Base-by-base conservation (phyloP, 2,888 invertebrate genomes). In the Oligia strigilis region DNA sequence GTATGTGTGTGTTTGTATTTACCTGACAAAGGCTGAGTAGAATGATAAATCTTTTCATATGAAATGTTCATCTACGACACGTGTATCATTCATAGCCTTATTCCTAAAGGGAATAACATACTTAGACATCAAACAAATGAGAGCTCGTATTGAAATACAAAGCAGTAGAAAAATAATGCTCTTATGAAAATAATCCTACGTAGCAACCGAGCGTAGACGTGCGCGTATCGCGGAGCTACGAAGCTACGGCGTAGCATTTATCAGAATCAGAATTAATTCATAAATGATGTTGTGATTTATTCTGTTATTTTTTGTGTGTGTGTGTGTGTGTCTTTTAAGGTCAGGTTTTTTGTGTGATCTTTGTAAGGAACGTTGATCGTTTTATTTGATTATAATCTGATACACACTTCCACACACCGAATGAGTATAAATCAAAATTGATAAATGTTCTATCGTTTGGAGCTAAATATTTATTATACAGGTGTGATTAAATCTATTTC, bases 221-320 rank as follows among this genome's bases (percentile, higher is more conserved):
- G 78, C 86, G 72, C 83, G 89, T 87, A 86, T 87, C 87, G 60
- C n/a, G 19, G 81, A 79, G 83, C 81, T 84, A 91, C 84, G 83
- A 83, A 75, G 81, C 88, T 89, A 90, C 88, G 88, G 46, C 87
- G 89, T 86, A 84, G 84, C 83, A 78, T 29, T 43, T 66, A 77
- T 78, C 17, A 55, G 36, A 69, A 73, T n/a, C 17, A 55, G 36
- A 69, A 73, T n/a, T 23, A 23, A 46, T 72, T 72, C 9, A 40
- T 65, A 55, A 58, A 72, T 40, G 13, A 66, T 36, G 17, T 29
- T 40, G 5, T 60, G n/a, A 55, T 72, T 75, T 64, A 66, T 71
- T 71, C 9, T 70, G 46, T 69, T 49, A 64, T 23, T 70, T 23
- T 70, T 66, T 60, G 9, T 46, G 9, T 46, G 46, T 19, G 46